Conservation (phyloP, 2,113 vertebrate genomes). For the Atherinomorus stipes region DNA sequence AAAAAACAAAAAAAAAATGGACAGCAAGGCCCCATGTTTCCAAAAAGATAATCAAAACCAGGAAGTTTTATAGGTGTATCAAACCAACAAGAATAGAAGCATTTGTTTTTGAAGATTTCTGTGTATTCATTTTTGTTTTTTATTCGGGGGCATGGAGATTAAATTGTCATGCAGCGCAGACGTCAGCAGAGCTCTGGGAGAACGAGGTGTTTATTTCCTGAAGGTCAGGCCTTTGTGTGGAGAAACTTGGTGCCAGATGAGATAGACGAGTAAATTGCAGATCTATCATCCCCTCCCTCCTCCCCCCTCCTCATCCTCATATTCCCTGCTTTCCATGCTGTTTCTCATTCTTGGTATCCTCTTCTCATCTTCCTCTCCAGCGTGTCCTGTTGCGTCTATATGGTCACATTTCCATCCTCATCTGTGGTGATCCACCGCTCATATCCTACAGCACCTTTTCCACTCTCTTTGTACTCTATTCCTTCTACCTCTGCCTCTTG, state of each 20-base stretch:
- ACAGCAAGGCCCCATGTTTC: not conserved
- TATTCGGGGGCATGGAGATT: constrained; percentile 16
- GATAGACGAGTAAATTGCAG: constrained; percentile 92
- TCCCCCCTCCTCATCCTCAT: constrained; percentile 30
- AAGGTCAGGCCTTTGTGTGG: constrained; percentile 91
- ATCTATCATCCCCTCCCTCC: constrained; percentile 84
- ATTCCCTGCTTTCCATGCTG: constrained; percentile 38
- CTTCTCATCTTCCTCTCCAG: constrained; percentile 14
- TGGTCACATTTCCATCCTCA: constrained; percentile 43
- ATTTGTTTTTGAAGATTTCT: constrained; percentile 29
- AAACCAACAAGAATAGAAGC: not conserved
- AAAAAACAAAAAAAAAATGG: too few relatives aligned
- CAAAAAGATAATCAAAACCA: not conserved
- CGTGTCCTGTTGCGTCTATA: constrained; percentile 22
- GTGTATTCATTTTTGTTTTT: not conserved
- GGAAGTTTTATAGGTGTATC: not conserved
- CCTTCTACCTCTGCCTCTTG: constrained; percentile 46
- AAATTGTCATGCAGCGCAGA: constrained; percentile 68
- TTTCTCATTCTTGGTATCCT: constrained; percentile 37
- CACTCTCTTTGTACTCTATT: constrained; percentile 33
- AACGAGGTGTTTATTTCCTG: constrained; percentile 84
- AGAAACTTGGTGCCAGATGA: constrained; percentile 90
- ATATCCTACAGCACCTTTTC: constrained; percentile 37
- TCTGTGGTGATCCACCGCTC: constrained; percentile 16
- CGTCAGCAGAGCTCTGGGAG: constrained; percentile 72